Evolutionary conservation across 1,140 invertebrate species (phyloP).

Genomic region (Spodoptera litura): DNA sequence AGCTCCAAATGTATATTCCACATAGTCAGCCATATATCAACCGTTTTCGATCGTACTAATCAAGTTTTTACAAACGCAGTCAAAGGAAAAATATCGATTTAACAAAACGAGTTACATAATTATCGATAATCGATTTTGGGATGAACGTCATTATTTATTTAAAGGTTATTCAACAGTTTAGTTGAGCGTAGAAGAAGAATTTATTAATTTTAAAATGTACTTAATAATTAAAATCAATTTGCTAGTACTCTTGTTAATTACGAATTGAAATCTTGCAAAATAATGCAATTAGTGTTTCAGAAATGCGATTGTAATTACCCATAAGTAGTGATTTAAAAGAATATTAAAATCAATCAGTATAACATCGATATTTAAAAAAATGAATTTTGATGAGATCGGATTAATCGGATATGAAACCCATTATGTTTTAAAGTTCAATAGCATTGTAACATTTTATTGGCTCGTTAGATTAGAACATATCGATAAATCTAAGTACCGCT

Average conservation of each 20-base stretch:
- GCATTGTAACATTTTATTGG: constrained; percentile 8
- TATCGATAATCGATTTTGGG: not conserved
- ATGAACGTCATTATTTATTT: not conserved
- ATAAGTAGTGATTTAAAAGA: not conserved
- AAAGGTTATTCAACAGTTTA: not conserved
- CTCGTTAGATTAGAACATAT: not conserved
- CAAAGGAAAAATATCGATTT: not conserved
- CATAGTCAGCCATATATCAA: not conserved
- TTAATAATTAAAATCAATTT: no score
- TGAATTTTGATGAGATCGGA: not conserved
- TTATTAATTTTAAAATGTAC: no score
- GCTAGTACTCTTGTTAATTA: not conserved
- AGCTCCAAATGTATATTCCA: constrained; percentile 5
- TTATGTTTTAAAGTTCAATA: constrained; percentile 12
- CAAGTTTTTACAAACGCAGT: not conserved
- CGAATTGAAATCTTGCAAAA: not conserved
- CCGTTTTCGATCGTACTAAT: not conserved
- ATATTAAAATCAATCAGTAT: constrained; percentile 7
- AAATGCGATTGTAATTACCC: not conserved
- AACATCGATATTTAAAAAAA: not conserved
- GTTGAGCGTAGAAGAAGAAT: no score
- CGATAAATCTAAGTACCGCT: not conserved
- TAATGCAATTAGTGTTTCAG: not conserved
- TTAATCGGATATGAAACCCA: not conserved
- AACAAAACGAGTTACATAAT: not conserved